phyloP scores from a whole-genome alignment of 2,113 vertebrate species.

The Nothobranchius furzeri region DNA sequence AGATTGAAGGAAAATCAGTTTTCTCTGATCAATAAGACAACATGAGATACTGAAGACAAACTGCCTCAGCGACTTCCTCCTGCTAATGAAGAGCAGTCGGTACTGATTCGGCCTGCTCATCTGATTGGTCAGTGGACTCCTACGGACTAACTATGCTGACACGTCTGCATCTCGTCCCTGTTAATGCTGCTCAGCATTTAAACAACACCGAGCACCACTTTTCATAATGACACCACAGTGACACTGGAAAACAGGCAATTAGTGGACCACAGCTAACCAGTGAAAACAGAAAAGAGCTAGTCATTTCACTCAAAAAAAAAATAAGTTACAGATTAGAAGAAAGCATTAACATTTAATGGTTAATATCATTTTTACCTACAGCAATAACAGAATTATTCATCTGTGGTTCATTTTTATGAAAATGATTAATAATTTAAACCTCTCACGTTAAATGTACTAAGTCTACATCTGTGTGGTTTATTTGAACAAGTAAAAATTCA shows the following conservation, averaged over 20 bases:
- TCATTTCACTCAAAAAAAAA: slow-evolving; percentile 57
- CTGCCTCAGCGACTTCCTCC: not conserved
- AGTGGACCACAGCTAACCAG: slow-evolving; percentile 57
- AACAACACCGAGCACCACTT: slow-evolving; percentile 22
- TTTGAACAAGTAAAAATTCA: no score
- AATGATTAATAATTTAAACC: not conserved
- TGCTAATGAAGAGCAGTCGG: slow-evolving; percentile 17
- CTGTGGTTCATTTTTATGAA: not conserved
- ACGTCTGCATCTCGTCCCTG: not conserved
- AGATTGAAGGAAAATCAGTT: not conserved
- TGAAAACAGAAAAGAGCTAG: slow-evolving; percentile 50
- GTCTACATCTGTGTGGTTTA: no score
- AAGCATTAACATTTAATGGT: slow-evolving; percentile 40
- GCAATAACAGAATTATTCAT: slow-evolving; percentile 24
- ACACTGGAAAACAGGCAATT: slow-evolving; percentile 42
- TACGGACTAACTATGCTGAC: slow-evolving; percentile 11
- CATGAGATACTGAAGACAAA: slow-evolving; percentile 12
- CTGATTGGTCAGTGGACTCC: not conserved
- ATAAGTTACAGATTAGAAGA: not conserved
- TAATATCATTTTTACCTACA: slow-evolving; percentile 9
- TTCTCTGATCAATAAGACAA: slow-evolving; percentile 15
- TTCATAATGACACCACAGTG: slow-evolving; percentile 27
- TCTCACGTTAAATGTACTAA: no score
- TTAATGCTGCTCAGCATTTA: not conserved
- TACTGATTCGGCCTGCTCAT: slow-evolving; percentile 7